A percentile compares a stretch with the other conserved stretches of the same genome.
Evolutionary conservation across 64 coral and sea anemone species (phyloP).

Genomic region (Dendronephthya gigantea): DNA sequence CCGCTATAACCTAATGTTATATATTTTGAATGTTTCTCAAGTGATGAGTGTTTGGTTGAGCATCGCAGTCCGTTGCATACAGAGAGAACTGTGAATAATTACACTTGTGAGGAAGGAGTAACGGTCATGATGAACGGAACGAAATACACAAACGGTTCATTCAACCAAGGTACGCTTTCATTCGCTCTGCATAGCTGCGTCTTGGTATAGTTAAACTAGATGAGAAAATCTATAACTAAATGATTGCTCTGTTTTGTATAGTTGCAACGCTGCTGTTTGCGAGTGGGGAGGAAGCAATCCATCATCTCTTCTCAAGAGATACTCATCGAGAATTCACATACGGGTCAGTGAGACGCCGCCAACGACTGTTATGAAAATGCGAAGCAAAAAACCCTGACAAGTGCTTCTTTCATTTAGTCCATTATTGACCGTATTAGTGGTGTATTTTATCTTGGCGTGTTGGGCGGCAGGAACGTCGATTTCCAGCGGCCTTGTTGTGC

Average conservation of each 20-base stretch:
- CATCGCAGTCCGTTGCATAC: slow-evolving; percentile 53
- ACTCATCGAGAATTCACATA: background rate
- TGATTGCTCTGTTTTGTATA: slow-evolving; percentile 38
- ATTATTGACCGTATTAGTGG: slow-evolving; percentile 51
- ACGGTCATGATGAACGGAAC: slow-evolving; percentile 54
- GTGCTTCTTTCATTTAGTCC: slow-evolving; percentile 36
- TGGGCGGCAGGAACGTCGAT: slow-evolving; percentile 86
- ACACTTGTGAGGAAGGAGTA: slow-evolving; percentile 53
- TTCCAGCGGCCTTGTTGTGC: slow-evolving; percentile 88
- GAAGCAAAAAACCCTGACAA: too few species aligned
- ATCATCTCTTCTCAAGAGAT: background rate
- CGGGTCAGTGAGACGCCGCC: background rate
- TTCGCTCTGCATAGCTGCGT: too few species aligned
- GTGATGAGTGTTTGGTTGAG: slow-evolving; percentile 53
- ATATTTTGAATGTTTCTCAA: background rate
- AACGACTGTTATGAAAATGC: background rate
- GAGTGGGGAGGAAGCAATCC: slow-evolving; percentile 66
- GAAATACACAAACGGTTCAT: slow-evolving; percentile 57
- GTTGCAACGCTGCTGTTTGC: slow-evolving; percentile 91
- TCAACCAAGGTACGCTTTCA: slow-evolving; percentile 61
- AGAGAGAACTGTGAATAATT: slow-evolving; percentile 62
- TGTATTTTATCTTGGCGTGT: slow-evolving; percentile 88
- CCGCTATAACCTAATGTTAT: too few species aligned
- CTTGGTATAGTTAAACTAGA: too few species aligned
- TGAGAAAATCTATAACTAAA: too few species aligned